Base-by-base conservation (phyloP, 2,113 vertebrate genomes). In the Theristicus caerulescens region DNA sequence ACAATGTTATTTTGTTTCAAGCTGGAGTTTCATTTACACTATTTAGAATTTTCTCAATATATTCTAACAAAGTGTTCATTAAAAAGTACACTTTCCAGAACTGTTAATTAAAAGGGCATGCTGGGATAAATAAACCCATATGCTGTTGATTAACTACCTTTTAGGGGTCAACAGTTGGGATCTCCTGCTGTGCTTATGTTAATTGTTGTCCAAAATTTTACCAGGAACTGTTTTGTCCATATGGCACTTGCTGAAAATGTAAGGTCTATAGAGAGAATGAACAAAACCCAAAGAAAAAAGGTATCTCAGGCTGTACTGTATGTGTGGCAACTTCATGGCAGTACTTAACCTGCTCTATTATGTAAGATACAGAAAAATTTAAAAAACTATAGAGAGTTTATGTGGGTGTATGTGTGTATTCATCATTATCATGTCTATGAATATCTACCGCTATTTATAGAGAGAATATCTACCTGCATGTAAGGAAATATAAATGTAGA, bases 71-170 rank as follows among this genome's bases (percentile, higher is more conserved):
- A 97, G 51, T 90, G 74, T 91, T 97, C 88, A 92, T 90, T 62
- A 90, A 88, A 95, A 96, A 95, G 85, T 95, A 67, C 80, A 95
- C 94, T 97, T 97, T 96, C 74, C 89, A 97, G 96, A 98, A 86
- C 86, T 97, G 97, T 98, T 98, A 98, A 98, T 98, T 98, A 98
- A 98, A 98, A 97, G 96, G 96, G 85, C 89, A 94, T 97, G 96
- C 96, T 97, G 97, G 94, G 97, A 97, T 98, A 98, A 98, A 98
- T 98, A 98, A 98, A 98, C 98, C 98, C 98, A 97, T 98, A 98
- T 99, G 98, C 97, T 98, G 98, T 98, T 98, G 98, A 98, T 98
- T 98, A 98, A 97, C 98, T 94, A 97, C 98, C 97, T 98, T 98
- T 98, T 97, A 98, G 98, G 98, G 98, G 98, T 97, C 98, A 98